These are phyloP conservation scores for Popillia japonica DNA, from an alignment of 1,140 invertebrate species.

Conservation along the genomic window DNA sequence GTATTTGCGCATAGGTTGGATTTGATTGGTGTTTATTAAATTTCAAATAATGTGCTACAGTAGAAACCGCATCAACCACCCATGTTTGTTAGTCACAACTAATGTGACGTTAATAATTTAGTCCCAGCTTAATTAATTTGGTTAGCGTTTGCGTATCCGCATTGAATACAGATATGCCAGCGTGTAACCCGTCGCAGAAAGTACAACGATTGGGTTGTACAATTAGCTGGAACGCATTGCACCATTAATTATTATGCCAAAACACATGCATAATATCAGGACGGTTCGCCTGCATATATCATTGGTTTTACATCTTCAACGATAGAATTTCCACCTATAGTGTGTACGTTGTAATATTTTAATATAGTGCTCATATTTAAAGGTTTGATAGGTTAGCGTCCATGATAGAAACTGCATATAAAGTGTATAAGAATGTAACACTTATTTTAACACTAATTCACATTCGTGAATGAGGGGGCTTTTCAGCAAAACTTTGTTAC, in stretches of 20 bases:
- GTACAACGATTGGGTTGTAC: neutral
- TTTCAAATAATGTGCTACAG: neutral
- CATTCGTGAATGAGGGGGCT: no score
- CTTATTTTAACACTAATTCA: no score
- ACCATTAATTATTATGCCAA: neutral
- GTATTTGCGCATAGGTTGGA: neutral
- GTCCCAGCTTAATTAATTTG: neutral
- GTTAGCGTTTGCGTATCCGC: conserved; percentile 1
- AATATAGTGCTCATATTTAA: no score
- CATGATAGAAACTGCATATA: no score
- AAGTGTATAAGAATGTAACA: no score
- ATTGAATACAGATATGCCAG: neutral
- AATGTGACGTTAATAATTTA: conserved; percentile 7
- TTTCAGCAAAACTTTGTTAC: no score
- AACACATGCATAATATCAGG: neutral
- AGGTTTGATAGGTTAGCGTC: no score
- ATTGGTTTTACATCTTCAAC: conserved; percentile 6
- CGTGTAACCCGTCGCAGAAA: neutral
- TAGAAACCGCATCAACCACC: neutral
- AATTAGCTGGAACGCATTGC: conserved; percentile 17
- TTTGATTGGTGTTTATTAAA: neutral
- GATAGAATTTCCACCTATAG: neutral
- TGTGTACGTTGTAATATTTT: no score
- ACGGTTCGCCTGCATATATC: neutral
- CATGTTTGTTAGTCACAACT: neutral